Conservation (phyloP, 2,888 invertebrate species). For the Drosophila trichaetosa region DNA sequence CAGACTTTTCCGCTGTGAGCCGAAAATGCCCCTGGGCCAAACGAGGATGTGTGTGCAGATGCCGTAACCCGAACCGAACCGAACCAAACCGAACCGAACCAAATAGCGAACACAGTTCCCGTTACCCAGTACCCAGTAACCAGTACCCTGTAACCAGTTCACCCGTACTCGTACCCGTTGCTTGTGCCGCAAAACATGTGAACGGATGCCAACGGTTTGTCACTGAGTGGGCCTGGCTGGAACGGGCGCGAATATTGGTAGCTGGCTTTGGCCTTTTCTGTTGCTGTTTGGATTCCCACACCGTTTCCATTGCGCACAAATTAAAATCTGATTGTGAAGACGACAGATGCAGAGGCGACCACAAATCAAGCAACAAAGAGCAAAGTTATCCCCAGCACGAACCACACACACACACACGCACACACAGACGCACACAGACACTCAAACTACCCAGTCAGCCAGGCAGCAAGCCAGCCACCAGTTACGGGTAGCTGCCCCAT, state of each 20-base stretch:
- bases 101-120: not conserved
- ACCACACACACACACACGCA: not conserved
- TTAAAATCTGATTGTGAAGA: constrained; percentile 70
- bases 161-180: constrained; percentile 1
- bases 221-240: constrained; percentile 34
- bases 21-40: constrained; percentile 68
- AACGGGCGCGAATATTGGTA: constrained; percentile 29
- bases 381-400: constrained; percentile 48
- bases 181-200: constrained; percentile 28
- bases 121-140: not conserved
- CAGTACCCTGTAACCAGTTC: not conserved
- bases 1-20: constrained; percentile 57
- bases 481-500: constrained; percentile 31
- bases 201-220: constrained; percentile 44
- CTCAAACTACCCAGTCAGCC: not conserved
- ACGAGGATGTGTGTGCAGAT: constrained; percentile 35
- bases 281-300: constrained; percentile 45
- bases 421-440: not conserved
- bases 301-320: constrained; percentile 61
- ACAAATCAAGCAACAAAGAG: constrained; percentile 66
- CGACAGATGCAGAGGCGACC: constrained; percentile 38
- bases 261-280: constrained; percentile 18
- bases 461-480: constrained; percentile 11
- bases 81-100: constrained; percentile 15
- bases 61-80: constrained; percentile 6